A percentile compares a stretch with the other conserved stretches of the same genome.
Conservation (phyloP, 2,113 vertebrate species). For the Nematolebias whitei region DNA sequence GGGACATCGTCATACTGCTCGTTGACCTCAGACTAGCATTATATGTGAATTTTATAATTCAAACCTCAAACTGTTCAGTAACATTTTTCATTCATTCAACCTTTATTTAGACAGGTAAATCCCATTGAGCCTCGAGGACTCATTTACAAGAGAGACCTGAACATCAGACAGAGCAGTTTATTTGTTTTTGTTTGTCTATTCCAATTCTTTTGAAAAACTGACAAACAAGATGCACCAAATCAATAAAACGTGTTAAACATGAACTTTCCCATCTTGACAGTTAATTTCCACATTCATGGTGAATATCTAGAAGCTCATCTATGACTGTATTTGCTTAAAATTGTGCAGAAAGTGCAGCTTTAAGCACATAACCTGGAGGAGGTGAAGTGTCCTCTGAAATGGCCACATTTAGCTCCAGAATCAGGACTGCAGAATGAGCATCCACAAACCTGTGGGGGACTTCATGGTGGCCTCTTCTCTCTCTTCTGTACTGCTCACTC, state of each 20-base stretch:
- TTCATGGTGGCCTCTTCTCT: conserved; percentile 13
- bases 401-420: not conserved
- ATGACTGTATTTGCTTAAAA: not conserved
- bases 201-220: no score
- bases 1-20: no score
- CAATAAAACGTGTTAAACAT: not conserved
- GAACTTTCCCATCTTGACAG: no score
- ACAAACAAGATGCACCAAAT: not conserved
- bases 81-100: not conserved
- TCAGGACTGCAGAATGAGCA: not conserved
- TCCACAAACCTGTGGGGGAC: conserved; percentile 1
- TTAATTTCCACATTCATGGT: not conserved
- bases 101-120: no score
- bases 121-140: no score
- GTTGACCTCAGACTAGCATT: not conserved
- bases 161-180: no score
- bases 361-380: not conserved
- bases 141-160: no score
- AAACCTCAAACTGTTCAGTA: no score
- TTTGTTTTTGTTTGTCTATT: no score
- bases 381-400: not conserved
- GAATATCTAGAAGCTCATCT: not conserved
- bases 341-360: not conserved
- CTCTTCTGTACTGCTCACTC: conserved; percentile 4
- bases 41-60: no score